Percentiles rank a stretch among this genome's conserved stretches.
Conservation (phyloP, 2,888 invertebrate species). For the Globia sparganii region DNA sequence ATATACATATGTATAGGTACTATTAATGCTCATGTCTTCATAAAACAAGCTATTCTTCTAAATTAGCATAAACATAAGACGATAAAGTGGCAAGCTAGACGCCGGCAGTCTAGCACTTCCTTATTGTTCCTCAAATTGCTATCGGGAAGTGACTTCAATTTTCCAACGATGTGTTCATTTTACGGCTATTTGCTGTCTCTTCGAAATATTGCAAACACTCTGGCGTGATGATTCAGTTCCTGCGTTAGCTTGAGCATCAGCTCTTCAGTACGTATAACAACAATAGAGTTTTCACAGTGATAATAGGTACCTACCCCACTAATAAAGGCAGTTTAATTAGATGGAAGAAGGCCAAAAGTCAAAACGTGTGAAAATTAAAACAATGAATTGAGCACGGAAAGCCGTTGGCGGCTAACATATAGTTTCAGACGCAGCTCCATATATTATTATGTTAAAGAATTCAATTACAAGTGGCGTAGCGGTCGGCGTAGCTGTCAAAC, state of each 20-base stretch:
- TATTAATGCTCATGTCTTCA: background rate
- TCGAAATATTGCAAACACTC: slow-evolving; percentile 62
- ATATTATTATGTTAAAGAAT: slow-evolving; percentile 60
- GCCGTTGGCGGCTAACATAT: slow-evolving; percentile 9
- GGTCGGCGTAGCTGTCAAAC: slow-evolving; percentile 56
- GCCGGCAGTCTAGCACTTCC: slow-evolving; percentile 39
- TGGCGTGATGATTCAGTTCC: slow-evolving; percentile 28
- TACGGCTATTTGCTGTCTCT: slow-evolving; percentile 74
- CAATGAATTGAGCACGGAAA: background rate
- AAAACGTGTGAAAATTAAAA: slow-evolving; percentile 4
- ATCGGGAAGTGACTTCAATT: slow-evolving; percentile 76
- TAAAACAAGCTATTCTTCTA: slow-evolving; percentile 9
- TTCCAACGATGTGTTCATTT: slow-evolving; percentile 76
- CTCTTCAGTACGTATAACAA: background rate
- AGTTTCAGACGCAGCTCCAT: slow-evolving; percentile 23
- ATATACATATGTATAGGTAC: background rate
- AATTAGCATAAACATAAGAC: slow-evolving; percentile 24
- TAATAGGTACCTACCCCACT: background rate
- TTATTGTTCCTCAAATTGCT: slow-evolving; percentile 58
- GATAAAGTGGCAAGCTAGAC: slow-evolving; percentile 30
- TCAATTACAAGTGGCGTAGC: slow-evolving; percentile 57
- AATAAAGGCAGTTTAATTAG: background rate
- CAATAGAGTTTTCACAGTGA: background rate
- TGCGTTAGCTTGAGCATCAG: background rate
- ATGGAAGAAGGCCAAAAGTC: background rate